Conservation (phyloP, 2,888 invertebrate genomes). For the Watsonalla cultraria region DNA sequence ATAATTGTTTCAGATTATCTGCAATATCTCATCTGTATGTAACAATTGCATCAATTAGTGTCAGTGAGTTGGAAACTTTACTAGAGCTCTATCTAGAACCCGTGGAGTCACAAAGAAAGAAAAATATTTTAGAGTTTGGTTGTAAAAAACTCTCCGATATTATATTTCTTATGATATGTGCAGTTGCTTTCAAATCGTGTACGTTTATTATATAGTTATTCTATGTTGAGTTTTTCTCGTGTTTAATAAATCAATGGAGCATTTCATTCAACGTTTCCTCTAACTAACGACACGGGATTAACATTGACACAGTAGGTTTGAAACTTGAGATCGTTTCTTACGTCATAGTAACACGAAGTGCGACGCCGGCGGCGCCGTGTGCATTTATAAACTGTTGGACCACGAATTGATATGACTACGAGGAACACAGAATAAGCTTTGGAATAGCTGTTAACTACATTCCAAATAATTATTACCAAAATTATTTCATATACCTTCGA, state of each 20-base stretch:
- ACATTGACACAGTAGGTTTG: conserved; percentile 26
- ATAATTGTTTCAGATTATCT: no score
- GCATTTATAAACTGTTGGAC: background rate
- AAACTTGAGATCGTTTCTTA: conserved; percentile 5
- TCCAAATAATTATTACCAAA: no score
- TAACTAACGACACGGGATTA: conserved; percentile 18
- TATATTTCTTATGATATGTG: background rate
- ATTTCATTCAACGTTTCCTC: conserved; percentile 24
- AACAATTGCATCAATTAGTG: background rate
- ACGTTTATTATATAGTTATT: no score
- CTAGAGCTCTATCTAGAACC: background rate
- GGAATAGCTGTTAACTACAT: no score
- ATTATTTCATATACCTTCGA: no score
- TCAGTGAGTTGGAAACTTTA: background rate
- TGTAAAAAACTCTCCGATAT: background rate
- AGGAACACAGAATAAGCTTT: background rate
- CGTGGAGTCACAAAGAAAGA: background rate
- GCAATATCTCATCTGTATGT: no score
- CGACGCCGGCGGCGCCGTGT: background rate
- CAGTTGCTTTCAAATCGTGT: conserved; percentile 31
- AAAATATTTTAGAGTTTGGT: background rate
- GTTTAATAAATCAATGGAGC: conserved; percentile 25
- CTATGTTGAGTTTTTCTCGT: conserved; percentile 25
- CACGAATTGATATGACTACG: background rate
- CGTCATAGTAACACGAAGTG: background rate